Evolutionary conservation across 2,797 vertebrate species (phyloP).

Genomic region (Dicrostonyx torquatus): DNA sequence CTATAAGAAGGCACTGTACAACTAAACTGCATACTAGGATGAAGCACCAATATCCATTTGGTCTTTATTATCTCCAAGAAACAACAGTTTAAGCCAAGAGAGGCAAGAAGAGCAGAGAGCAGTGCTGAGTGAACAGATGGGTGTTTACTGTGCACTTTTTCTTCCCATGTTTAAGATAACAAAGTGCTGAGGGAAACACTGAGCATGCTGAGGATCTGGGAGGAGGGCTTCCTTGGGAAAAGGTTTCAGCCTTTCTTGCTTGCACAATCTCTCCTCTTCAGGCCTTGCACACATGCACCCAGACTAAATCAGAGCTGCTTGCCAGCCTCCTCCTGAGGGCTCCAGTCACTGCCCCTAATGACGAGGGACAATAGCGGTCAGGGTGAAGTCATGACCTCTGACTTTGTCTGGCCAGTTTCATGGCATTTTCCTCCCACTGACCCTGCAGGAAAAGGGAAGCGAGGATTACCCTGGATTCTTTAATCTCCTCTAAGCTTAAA

Average conservation of each 20-base stretch:
- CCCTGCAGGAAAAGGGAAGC: not conserved
- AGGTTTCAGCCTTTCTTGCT: not conserved
- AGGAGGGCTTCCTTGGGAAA: not conserved
- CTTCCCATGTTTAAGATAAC: not conserved
- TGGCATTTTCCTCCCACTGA: not conserved
- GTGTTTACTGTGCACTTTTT: not conserved
- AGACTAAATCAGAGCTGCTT: too few species aligned
- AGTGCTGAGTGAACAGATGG: not conserved
- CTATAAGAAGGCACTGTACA: not conserved
- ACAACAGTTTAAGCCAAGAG: slow-evolving; percentile 1
- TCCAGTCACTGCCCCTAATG: not conserved
- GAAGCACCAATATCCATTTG: not conserved
- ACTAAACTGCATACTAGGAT: not conserved
- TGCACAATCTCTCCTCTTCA: not conserved
- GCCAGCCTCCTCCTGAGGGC: not conserved
- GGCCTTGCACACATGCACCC: not conserved
- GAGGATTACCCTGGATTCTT: not conserved
- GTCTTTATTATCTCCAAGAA: not conserved
- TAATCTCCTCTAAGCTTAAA: not conserved
- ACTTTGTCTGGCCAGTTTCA: not conserved
- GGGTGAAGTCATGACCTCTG: not conserved
- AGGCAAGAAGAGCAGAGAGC: not conserved
- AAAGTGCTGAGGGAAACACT: not conserved
- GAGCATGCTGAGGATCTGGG: not conserved
- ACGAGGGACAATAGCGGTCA: not conserved